A percentile compares a stretch with the other conserved stretches of the same genome.
These are phyloP conservation scores for Pollachius pollachius DNA, from an alignment of 2,113 vertebrate genomes.

Conservation along the genomic window DNA sequence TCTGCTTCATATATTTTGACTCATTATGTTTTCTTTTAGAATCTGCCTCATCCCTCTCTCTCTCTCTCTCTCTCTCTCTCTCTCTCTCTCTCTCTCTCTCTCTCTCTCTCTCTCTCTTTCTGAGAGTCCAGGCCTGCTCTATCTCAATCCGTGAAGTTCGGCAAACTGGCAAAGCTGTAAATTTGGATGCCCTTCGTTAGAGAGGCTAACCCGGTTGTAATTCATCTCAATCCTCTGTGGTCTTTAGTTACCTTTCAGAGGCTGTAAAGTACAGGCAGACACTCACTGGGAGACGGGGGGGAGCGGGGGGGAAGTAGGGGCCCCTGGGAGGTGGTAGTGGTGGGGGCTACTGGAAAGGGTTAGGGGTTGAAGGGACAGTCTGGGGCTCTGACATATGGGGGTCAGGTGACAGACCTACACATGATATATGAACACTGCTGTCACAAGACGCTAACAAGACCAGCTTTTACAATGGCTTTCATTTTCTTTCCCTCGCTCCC, in stretches of 20 bases:
- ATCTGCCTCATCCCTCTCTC: constrained; percentile 57
- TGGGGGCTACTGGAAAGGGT: constrained; percentile 60
- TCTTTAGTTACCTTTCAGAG: constrained; percentile 68
- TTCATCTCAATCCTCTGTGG: constrained; percentile 71
- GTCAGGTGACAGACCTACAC: constrained; percentile 64
- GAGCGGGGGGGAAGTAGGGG: background rate
- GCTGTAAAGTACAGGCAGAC: constrained; percentile 65
- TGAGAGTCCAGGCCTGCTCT: constrained; percentile 50
- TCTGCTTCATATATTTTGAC: constrained; percentile 69
- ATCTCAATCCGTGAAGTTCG: constrained; percentile 66
- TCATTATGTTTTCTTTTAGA: constrained; percentile 64
- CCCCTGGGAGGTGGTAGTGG: constrained; percentile 32
- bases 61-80: constrained; percentile 35
- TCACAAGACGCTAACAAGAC: constrained; percentile 69
- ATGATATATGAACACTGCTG: constrained; percentile 63
- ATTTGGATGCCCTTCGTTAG: constrained; percentile 72
- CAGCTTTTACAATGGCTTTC: constrained; percentile 59
- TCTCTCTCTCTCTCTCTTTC: constrained; percentile 33
- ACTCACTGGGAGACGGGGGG: constrained; percentile 23
- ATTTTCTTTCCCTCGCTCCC: constrained; percentile 34
- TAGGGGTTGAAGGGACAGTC: constrained; percentile 58
- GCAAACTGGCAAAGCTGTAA: constrained; percentile 69
- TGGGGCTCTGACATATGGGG: constrained; percentile 56
- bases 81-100: constrained; percentile 35
- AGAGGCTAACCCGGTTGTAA: constrained; percentile 65